Percentiles rank a stretch among this genome's conserved stretches.
Evolutionary conservation across 2,888 invertebrate species (phyloP).

Genomic region (Petrophora chlorosata): DNA sequence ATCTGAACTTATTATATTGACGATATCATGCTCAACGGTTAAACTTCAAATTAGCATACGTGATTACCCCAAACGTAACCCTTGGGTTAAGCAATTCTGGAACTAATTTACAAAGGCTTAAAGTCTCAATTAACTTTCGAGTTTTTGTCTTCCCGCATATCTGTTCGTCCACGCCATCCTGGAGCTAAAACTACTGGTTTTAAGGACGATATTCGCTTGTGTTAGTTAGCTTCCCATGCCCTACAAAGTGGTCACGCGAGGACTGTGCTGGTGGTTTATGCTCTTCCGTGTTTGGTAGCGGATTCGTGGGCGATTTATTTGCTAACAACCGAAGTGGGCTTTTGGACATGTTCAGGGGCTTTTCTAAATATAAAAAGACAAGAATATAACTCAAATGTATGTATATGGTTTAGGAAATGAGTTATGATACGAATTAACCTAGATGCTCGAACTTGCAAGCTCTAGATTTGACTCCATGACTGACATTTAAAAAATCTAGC

Average conservation of each 20-base stretch:
- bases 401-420: too few relatives aligned
- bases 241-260: conserved; percentile 33
- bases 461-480: not conserved
- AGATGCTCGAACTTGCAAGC: not conserved
- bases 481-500: conserved; percentile 3
- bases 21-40: conserved; percentile 10
- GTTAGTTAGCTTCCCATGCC: conserved; percentile 7
- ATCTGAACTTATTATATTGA: conserved; percentile 6
- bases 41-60: conserved; percentile 15
- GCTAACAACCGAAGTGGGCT: conserved; percentile 7
- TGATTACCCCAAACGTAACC: not conserved
- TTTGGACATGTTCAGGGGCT: conserved; percentile 1
- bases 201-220: conserved; percentile 10
- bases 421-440: too few relatives aligned
- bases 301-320: conserved; percentile 25
- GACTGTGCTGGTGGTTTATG: conserved; percentile 26
- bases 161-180: conserved; percentile 13
- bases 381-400: too few relatives aligned
- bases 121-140: not conserved
- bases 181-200: conserved; percentile 3
- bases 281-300: conserved; percentile 28
- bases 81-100: conserved; percentile 1
- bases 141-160: not conserved
- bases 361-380: not conserved
- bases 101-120: not conserved